Evolutionary conservation across 2,888 invertebrate genomes (phyloP).

Genomic region (Amiota minor): DNA sequence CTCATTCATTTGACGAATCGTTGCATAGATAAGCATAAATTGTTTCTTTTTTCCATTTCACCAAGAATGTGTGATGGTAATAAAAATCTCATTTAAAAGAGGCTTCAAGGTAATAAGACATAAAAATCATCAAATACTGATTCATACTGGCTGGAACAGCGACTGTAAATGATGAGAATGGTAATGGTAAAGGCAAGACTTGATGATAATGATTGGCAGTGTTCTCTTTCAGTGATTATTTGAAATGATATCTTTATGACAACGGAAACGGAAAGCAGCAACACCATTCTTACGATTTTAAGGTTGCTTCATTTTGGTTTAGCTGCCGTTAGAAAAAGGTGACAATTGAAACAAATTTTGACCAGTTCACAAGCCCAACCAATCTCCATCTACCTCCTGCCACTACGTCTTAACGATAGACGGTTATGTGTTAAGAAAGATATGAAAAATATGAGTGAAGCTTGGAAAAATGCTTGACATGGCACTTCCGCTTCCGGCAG

Average conservation of each 20-base stretch:
- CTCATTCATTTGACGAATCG: constrained; percentile 60
- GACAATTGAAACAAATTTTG: neutral
- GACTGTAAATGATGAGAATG: no score
- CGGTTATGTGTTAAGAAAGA: no score
- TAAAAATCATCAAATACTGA: constrained; percentile 57
- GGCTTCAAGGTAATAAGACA: constrained; percentile 49
- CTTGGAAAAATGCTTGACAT: constrained; percentile 16
- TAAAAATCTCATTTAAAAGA: constrained; percentile 48
- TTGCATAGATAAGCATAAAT: constrained; percentile 64
- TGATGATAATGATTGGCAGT: constrained; percentile 47
- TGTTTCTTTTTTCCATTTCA: constrained; percentile 51
- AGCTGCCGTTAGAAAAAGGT: constrained; percentile 3
- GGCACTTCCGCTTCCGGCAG: constrained; percentile 20
- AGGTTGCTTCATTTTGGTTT: constrained; percentile 1
- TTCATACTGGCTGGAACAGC: constrained; percentile 27
- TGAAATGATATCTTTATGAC: constrained; percentile 44
- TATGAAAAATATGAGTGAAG: no score
- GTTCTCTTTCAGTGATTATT: constrained; percentile 50
- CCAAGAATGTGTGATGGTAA: constrained; percentile 36
- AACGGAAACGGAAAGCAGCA: constrained; percentile 22
- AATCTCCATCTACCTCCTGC: no score
- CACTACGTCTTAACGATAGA: no score
- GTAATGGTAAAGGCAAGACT: constrained; percentile 16
- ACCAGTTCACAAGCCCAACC: neutral
- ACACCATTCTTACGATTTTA: neutral